Evolutionary conservation across 2,797 vertebrate genomes (phyloP).

Genomic region (Sphaeramia orbicularis): DNA sequence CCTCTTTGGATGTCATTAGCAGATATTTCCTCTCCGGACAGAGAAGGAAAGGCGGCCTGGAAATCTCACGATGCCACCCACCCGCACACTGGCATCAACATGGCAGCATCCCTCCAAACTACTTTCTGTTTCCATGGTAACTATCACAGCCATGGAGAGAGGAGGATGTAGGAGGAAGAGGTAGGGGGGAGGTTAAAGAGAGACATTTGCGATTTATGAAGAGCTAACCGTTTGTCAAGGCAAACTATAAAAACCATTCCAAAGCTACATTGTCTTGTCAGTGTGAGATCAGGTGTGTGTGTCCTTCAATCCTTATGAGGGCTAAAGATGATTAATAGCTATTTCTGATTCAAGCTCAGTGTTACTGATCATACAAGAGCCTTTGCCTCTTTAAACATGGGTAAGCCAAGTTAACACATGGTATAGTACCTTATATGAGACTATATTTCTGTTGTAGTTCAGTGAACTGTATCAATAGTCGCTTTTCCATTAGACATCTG

Average conservation of each 20-base stretch:
- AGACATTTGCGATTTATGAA: constrained; percentile 65
- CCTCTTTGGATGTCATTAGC: constrained; percentile 43
- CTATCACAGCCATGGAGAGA: constrained; percentile 67
- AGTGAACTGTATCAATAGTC: too few species aligned
- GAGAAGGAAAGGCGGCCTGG: constrained; percentile 21
- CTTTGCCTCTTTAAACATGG: too few species aligned
- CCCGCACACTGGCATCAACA: constrained; percentile 63
- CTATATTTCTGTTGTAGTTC: too few species aligned
- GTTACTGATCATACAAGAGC: too few species aligned
- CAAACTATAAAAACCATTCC: constrained; percentile 46
- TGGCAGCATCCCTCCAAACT: constrained; percentile 67
- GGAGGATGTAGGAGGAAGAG: constrained; percentile 62
- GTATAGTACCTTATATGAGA: too few species aligned
- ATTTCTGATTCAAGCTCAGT: too few species aligned
- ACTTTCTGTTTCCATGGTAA: constrained; percentile 83
- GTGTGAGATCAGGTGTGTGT: constrained; percentile 2
- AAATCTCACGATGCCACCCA: constrained; percentile 57
- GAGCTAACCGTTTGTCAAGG: constrained; percentile 63
- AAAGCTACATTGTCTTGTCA: constrained; percentile 4
- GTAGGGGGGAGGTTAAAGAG: constrained; percentile 48
- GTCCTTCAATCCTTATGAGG: background rate
- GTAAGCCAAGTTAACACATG: too few species aligned
- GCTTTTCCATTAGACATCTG: too few species aligned
- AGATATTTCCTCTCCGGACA: constrained; percentile 55
- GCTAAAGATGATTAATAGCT: too few species aligned